Percentiles rank a stretch among this genome's conserved stretches.
Evolutionary conservation across 2,113 vertebrate genomes (phyloP).

Genomic region (Boleophthalmus pectinirostris): DNA sequence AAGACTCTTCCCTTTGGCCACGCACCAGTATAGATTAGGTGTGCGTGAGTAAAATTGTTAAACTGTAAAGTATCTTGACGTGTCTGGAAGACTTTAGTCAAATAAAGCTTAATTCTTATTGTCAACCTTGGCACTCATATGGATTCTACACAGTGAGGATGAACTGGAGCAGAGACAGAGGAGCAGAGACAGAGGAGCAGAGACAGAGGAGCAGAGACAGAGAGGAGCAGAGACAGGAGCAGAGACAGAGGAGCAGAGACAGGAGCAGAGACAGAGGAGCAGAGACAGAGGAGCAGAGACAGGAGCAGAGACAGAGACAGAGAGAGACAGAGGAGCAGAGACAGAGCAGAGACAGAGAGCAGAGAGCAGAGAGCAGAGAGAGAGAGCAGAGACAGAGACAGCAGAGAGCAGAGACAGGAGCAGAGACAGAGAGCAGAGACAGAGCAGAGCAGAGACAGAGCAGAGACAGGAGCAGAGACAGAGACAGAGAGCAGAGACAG

Average conservation of each 20-base stretch:
- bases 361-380: conserved; percentile 24
- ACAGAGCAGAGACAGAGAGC: conserved; percentile 37
- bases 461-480: not conserved
- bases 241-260: too few relatives aligned
- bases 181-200: conserved; percentile 8
- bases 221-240: conserved; percentile 41
- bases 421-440: conserved; percentile 20
- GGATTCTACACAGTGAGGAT: conserved; percentile 35
- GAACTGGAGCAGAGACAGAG: conserved; percentile 32
- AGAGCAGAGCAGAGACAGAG: too few relatives aligned
- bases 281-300: conserved; percentile 21
- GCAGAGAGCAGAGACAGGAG: conserved; percentile 22
- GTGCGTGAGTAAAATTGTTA: too few relatives aligned
- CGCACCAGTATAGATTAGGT: too few relatives aligned
- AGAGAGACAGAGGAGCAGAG: conserved; percentile 26
- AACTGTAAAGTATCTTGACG: too few relatives aligned
- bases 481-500: conserved; percentile 35
- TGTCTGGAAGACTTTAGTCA: too few relatives aligned
- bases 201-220: too few relatives aligned
- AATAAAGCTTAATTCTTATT: too few relatives aligned
- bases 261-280: conserved; percentile 47
- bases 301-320: conserved; percentile 28
- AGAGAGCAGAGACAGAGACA: conserved; percentile 13
- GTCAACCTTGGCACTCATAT: conserved; percentile 8
- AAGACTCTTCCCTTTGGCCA: too few relatives aligned